These are phyloP conservation scores for Reticulitermes lucifugus DNA, from an alignment of 2,888 invertebrate genomes.

Conservation along the genomic window DNA sequence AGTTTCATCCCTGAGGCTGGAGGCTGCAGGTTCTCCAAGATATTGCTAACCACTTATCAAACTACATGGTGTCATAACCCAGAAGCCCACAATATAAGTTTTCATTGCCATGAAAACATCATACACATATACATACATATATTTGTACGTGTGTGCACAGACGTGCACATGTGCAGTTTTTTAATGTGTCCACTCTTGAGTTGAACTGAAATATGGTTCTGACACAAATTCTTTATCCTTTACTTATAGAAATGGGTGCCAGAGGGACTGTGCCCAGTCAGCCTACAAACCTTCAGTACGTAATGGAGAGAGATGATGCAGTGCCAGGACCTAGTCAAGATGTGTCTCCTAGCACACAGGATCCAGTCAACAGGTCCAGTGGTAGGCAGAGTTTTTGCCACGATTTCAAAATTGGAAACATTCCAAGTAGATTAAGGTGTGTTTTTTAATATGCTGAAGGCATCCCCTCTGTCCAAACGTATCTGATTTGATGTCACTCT, in stretches of 20 bases:
- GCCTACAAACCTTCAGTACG: not conserved
- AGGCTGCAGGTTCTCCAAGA: too few relatives aligned
- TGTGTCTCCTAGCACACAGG: not conserved
- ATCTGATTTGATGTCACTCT: not conserved
- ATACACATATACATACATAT: too few relatives aligned
- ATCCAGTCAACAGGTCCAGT: conserved; percentile 5
- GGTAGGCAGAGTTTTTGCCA: conserved; percentile 37
- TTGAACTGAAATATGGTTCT: too few relatives aligned
- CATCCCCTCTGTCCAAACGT: not conserved
- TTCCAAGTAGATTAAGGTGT: conserved; percentile 24
- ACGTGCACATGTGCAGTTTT: too few relatives aligned
- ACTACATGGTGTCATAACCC: too few relatives aligned
- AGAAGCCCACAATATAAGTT: too few relatives aligned
- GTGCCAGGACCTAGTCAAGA: conserved; percentile 26
- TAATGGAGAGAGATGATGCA: not conserved
- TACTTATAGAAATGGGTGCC: not conserved
- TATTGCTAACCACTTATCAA: too few relatives aligned
- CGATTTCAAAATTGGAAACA: conserved; percentile 20
- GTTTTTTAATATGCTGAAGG: conserved; percentile 14
- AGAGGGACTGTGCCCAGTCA: not conserved
- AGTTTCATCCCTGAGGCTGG: too few relatives aligned
- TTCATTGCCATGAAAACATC: too few relatives aligned
- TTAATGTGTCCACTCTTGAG: too few relatives aligned
- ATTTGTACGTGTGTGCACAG: too few relatives aligned
- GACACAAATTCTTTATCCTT: not conserved